Evolutionary conservation across 1,140 invertebrate genomes (phyloP), one percentile per base, ranked within the genome.

Genomic region (Drosophila guanche): DNA sequence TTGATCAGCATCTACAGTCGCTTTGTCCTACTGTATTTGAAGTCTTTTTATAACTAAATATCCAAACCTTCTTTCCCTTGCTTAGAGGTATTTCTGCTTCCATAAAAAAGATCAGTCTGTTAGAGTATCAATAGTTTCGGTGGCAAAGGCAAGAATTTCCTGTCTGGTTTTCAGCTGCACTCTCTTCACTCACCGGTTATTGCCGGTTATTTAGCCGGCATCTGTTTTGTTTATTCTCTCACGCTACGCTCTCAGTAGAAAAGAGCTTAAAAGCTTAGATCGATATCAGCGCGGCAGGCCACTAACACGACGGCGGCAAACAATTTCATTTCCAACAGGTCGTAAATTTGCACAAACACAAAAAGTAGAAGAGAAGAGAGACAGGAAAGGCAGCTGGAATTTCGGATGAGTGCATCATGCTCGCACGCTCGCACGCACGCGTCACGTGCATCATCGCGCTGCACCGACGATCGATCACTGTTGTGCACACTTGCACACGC

Each of bases 401-500:
- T 84, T 81, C 52, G 78, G 73, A 37, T 67, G 58, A 81, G 68
- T 81, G 68, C 66, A 70, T 71, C 61, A 22, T 14, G 14, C 22
- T 48, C 57, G 25, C 47, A 54, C 61, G 57, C 54, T 63, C 70
- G 54, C 74, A 76, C 70, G 70, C 74, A 73, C 70, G 61, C 74
- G 70, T 75, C 71, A 84, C 83, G 83, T 86, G 81, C 81, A 72
- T 53, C 42, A 46, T 63, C 60, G 58, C 50, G 57, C 59, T 69
- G 59, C 79, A 75, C 20, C 51, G 60, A 55, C 76, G 60, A 86
- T 86, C 81, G 78, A 79, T 79, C 78, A 79, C 10, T 37, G 33
- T 1, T 12, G 33, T 12, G 33, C 33, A 37, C 33, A 37, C 33
- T 37, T 12, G 33, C 33, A 37, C 54, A 59, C 52, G 62, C 71